These are phyloP conservation scores for Laticauda laticaudata DNA, from an alignment of 2,113 vertebrate genomes.

Conservation along the genomic window DNA sequence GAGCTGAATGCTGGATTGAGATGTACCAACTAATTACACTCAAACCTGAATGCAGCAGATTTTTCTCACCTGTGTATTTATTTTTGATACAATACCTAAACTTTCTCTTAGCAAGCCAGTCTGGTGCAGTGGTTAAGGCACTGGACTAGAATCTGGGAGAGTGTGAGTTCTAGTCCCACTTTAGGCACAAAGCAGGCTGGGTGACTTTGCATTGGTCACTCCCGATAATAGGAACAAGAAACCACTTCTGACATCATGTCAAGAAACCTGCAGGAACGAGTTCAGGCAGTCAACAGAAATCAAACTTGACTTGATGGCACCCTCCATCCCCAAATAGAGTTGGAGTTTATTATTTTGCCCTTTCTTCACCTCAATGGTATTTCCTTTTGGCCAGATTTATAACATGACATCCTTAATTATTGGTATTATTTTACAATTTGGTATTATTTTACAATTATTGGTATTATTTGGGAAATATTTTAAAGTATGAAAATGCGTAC, in stretches of 20 bases:
- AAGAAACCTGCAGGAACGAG: background rate
- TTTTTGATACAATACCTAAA: slow-evolving; percentile 3
- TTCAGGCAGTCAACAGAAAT: background rate
- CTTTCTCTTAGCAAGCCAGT: background rate
- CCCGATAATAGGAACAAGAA: slow-evolving; percentile 25
- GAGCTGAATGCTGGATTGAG: too few relatives aligned
- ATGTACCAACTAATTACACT: background rate
- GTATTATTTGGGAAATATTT: slow-evolving; percentile 30
- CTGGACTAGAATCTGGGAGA: background rate
- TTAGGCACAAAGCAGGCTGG: background rate
- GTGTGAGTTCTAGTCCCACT: background rate
- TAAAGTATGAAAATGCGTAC: slow-evolving; percentile 38
- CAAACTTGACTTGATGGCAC: background rate
- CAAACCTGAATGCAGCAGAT: background rate
- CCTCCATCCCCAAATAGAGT: background rate
- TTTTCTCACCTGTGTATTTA: background rate
- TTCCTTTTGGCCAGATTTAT: slow-evolving; percentile 45
- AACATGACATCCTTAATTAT: background rate
- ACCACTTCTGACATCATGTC: background rate
- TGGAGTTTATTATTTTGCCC: slow-evolving; percentile 44
- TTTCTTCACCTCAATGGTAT: background rate
- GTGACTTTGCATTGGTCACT: background rate
- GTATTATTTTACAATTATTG: background rate
- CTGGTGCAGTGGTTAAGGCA: background rate
- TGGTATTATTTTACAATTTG: slow-evolving; percentile 20